phyloP scores from a whole-genome alignment of 2,888 invertebrate genomes.

The Pheosia gnoma region DNA sequence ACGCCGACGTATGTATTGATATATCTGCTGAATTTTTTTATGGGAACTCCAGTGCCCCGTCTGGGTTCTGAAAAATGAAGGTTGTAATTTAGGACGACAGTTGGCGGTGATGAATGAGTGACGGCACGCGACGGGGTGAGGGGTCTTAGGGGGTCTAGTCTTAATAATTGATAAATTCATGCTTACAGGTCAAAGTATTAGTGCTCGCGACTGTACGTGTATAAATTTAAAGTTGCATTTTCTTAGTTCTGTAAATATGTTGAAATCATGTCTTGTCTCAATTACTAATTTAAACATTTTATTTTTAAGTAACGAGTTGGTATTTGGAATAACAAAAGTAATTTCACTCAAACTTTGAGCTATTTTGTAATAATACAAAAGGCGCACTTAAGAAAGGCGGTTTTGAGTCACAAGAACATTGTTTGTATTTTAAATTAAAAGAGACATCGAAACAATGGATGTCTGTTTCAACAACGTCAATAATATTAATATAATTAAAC shows the following conservation, averaged over 20 bases:
- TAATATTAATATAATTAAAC: too few relatives aligned
- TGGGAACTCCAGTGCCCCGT: constrained; percentile 6
- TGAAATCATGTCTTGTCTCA: neutral
- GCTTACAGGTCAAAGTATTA: constrained; percentile 36
- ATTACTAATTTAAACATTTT: neutral
- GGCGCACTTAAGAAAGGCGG: neutral
- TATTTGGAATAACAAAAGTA: too few relatives aligned
- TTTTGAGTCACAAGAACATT: neutral
- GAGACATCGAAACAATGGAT: too few relatives aligned
- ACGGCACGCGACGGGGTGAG: constrained; percentile 35
- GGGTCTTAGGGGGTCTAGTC: constrained; percentile 4
- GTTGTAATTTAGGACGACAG: constrained; percentile 50
- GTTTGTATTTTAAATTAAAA: too few relatives aligned
- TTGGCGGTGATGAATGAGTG: constrained; percentile 50
- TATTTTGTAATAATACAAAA: too few relatives aligned
- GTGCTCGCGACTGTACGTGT: constrained; percentile 21
- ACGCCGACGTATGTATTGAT: constrained; percentile 12
- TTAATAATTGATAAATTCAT: constrained; percentile 51
- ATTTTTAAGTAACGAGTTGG: too few relatives aligned
- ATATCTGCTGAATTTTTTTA: constrained; percentile 12
- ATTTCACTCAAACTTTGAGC: too few relatives aligned
- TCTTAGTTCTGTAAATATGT: neutral
- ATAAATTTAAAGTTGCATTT: neutral
- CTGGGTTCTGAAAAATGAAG: constrained; percentile 34
- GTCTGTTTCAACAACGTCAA: too few relatives aligned